Base-by-base conservation (phyloP, 2,888 invertebrate species). In the Artemia sp. region DNA sequence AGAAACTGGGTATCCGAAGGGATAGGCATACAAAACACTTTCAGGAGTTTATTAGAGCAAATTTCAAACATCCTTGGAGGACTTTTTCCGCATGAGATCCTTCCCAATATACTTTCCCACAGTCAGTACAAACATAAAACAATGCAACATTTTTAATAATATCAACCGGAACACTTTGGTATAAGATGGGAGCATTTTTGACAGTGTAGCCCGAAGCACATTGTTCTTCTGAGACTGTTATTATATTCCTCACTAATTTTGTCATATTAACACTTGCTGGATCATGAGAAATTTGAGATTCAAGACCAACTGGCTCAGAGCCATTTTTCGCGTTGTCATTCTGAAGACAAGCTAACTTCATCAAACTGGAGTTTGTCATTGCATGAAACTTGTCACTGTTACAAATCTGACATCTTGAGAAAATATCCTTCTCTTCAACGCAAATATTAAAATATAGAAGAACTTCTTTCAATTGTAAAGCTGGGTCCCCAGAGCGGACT, bases 101-200 rank as follows among this genome's bases (percentile, higher is more conserved):
- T 72, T 86, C 85, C 86, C 89, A 89, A 77, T 85, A 88, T 69
- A 87, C 81, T 77, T 86, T 86, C 0, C 89, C 90, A 79, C 90
- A 90, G 51, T 76, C 77, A 73, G 85, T 84, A 78, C 90, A 90
- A 52, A 88, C 78, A 74, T 84, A 84, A 76, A 86, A 88, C 71
- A 81, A 73, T 70, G 84, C 81, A 38, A 81, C 79, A 70, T 79
- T 78, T 64, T 77, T 75, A 74, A 80, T 74, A 69, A 81, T 77
- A 50, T 81, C 76, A 58, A 78, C 74, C 51, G 82, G 78, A 73
- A 84, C 76, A 74, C 80, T 77, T 68, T 82, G 80, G 70, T 84
- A 80, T 76, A 74, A 73, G 14, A 38, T 73, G 72, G 11, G 24
- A 50, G 66, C 51, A 58, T 58, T 58, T 24, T 24, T 24, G 14